These are phyloP conservation scores for Lasiurus cinereus DNA, from an alignment of 2,113 vertebrate species.

Conservation along the genomic window DNA sequence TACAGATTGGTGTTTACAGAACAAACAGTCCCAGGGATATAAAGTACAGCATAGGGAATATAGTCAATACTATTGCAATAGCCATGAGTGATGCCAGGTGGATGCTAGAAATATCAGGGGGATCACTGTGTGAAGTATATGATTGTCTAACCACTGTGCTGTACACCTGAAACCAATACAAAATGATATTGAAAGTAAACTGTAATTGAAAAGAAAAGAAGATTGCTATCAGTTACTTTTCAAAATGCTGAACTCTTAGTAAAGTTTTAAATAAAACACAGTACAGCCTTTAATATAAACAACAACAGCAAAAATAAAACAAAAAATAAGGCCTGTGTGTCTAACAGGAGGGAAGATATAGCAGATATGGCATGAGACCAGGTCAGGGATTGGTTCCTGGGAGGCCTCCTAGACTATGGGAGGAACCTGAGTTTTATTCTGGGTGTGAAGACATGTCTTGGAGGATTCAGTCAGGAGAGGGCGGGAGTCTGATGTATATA, in stretches of 20 bases:
- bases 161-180: not conserved
- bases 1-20: not conserved
- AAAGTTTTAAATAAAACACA: not conserved
- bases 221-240: not conserved
- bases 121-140: not conserved
- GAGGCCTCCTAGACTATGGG: not conserved
- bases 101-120: not conserved
- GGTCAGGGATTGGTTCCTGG: not conserved
- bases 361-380: accelerated
- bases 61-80: too few species aligned
- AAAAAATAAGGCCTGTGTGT: not conserved
- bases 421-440: not conserved
- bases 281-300: not conserved
- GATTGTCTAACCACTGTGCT: not conserved
- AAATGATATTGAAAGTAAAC: not conserved
- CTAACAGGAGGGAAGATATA: not conserved
- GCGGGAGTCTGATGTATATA: not conserved
- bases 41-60: not conserved
- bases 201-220: not conserved
- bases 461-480: not conserved
- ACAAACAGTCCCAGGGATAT: not conserved
- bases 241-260: not conserved
- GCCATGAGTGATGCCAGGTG: not conserved
- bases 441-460: not conserved
- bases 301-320: not conserved